phyloP scores from a whole-genome alignment of 2,888 invertebrate genomes.

The Drosophila birchii region DNA sequence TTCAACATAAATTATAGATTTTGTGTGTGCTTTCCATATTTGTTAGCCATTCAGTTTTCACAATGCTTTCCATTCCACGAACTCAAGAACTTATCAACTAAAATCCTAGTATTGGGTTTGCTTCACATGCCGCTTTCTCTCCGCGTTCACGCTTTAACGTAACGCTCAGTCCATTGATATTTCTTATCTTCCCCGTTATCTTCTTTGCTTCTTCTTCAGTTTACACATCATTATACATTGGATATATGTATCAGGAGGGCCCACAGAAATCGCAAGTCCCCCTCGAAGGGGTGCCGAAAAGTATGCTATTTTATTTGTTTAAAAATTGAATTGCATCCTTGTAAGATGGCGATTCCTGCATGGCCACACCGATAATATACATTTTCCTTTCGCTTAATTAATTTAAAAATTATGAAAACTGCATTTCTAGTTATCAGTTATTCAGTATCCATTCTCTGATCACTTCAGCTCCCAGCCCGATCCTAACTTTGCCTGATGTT shows the following conservation, averaged over 20 bases:
- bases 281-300: background rate
- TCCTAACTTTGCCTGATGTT: constrained; percentile 42
- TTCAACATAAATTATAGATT: constrained; percentile 63
- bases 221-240: constrained; percentile 12
- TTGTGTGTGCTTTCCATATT: constrained; percentile 61
- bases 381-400: constrained; percentile 38
- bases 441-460: constrained; percentile 8
- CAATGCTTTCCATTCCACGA: constrained; percentile 53
- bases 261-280: background rate
- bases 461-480: constrained; percentile 26
- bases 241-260: background rate
- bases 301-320: background rate
- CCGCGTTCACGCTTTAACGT: constrained; percentile 61
- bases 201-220: background rate
- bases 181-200: constrained; percentile 52
- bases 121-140: constrained; percentile 49
- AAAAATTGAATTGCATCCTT: background rate
- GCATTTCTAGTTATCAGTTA: constrained; percentile 46
- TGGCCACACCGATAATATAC: background rate
- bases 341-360: background rate
- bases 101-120: constrained; percentile 68
- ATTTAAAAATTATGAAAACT: constrained; percentile 72
- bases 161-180: constrained; percentile 83
- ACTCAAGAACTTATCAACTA: constrained; percentile 66
- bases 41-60: constrained; percentile 57